phyloP scores from a whole-genome alignment of 2,113 vertebrate genomes.

The Alces alces region DNA sequence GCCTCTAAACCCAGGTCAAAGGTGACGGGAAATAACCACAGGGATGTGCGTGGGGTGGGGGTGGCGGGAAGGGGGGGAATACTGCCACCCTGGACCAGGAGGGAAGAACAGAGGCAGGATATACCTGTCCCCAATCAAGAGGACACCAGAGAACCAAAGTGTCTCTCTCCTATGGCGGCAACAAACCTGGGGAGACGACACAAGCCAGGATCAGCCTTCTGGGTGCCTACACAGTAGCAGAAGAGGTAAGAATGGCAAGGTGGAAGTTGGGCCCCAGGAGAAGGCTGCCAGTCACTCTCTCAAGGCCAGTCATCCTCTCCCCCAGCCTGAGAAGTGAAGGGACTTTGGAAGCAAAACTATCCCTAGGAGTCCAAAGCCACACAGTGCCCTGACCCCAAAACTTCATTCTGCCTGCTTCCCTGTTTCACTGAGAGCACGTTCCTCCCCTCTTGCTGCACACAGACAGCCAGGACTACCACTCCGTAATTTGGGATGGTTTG shows the following conservation, averaged over 20 bases:
- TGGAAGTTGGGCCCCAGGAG: not conserved
- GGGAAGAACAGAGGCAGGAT: not conserved
- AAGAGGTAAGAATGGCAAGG: not conserved
- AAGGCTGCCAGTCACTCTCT: not conserved
- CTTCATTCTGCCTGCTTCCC: not conserved
- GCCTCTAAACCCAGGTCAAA: slow-evolving; percentile 54
- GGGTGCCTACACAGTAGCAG: too few species aligned
- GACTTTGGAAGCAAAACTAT: not conserved
- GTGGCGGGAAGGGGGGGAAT: not conserved
- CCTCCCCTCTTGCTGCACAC: not conserved
- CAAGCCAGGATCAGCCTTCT: not conserved
- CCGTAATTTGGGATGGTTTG: not conserved
- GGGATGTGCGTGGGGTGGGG: not conserved
- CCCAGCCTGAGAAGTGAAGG: not conserved
- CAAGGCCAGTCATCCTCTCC: not conserved
- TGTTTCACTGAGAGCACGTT: not conserved
- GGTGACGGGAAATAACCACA: slow-evolving; percentile 62
- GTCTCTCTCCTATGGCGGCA: not conserved
- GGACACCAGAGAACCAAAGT: not conserved
- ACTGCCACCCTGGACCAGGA: not conserved
- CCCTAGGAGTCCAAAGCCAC: not conserved
- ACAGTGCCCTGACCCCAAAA: not conserved
- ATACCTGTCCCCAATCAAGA: not conserved
- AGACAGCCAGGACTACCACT: not conserved
- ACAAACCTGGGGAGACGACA: not conserved